Percentiles rank a stretch among this genome's conserved stretches.
These are phyloP conservation scores for Acrobasis suavella DNA, from an alignment of 2,888 invertebrate species.

Conservation along the genomic window DNA sequence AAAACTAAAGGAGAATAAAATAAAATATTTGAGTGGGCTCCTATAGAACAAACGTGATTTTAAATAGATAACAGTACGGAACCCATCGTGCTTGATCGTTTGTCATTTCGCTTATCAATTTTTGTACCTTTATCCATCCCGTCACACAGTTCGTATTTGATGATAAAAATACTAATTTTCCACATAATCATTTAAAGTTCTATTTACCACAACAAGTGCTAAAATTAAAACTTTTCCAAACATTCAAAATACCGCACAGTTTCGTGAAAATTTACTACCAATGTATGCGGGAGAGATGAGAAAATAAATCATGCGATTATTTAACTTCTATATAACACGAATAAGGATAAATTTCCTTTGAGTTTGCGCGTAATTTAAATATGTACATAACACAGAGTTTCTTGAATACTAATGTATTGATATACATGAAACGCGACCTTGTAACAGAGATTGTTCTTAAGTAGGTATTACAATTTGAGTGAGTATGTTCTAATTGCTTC, in stretches of 20 bases:
- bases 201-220: too few species aligned
- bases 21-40: too few species aligned
- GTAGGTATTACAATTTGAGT: neutral
- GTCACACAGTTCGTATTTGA: too few species aligned
- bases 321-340: neutral
- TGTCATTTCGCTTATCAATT: too few species aligned
- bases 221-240: too few species aligned
- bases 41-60: too few species aligned
- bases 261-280: neutral
- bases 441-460: neutral
- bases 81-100: too few species aligned
- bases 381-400: neutral
- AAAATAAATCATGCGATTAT: neutral
- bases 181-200: too few species aligned
- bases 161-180: too few species aligned
- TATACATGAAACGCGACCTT: neutral
- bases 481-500: neutral
- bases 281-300: neutral
- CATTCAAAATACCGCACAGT: neutral
- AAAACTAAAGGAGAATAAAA: too few species aligned
- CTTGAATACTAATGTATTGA: neutral
- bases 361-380: neutral
- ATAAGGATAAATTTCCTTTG: constrained; percentile 2
- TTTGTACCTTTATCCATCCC: too few species aligned
- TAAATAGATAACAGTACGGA: too few species aligned